A percentile compares a stretch with the other conserved stretches of the same genome.
Evolutionary conservation across 2,113 vertebrate genomes (phyloP).

Genomic region (Notiomystis cincta): DNA sequence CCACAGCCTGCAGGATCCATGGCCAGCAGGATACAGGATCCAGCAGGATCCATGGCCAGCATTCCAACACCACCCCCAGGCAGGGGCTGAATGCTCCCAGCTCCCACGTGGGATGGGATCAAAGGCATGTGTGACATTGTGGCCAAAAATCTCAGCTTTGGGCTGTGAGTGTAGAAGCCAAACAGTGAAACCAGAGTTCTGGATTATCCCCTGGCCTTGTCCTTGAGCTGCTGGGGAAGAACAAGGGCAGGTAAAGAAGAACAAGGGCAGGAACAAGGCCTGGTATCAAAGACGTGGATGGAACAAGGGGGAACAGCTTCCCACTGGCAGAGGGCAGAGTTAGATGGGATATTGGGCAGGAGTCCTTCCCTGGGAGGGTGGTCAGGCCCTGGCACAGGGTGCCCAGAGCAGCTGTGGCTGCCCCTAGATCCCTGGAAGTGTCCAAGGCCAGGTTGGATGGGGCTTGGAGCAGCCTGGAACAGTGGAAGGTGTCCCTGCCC

Average conservation of each 20-base stretch:
- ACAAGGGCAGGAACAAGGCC: neutral
- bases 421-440: neutral
- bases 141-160: neutral
- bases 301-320: neutral
- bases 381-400: neutral
- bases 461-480: accelerated
- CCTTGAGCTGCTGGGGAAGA: neutral
- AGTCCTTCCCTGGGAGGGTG: accelerated
- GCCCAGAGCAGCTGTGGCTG: neutral
- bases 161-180: neutral
- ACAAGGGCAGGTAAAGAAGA: neutral
- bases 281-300: neutral
- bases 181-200: neutral
- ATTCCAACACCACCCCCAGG: neutral
- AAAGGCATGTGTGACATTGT: accelerated
- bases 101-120: accelerated
- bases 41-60: neutral
- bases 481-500: neutral
- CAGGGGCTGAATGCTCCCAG: neutral
- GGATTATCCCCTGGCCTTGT: neutral
- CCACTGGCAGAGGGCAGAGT: neutral
- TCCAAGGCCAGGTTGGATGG: accelerated
- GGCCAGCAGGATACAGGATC: neutral
- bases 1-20: neutral
- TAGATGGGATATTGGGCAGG: neutral